Base-by-base conservation (phyloP, 2,113 vertebrate species). In the Xerus inauris region DNA sequence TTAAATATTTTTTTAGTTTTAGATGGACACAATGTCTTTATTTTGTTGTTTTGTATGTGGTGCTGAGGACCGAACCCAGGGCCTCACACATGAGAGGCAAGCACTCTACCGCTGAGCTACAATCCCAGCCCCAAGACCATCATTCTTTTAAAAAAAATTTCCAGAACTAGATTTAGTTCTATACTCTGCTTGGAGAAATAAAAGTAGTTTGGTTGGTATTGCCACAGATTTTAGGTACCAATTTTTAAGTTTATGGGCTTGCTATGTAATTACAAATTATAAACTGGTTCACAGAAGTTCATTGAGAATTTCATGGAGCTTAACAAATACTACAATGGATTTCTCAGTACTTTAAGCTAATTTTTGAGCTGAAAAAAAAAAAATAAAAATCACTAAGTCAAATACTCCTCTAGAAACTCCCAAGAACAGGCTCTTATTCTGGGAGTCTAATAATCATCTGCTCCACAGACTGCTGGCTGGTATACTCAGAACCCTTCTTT, bases 301-400 rank as follows among this genome's bases (percentile, higher is more conserved):
- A 90, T 24, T 45, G 75, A 80, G 30, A 93, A 81, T 59, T 89
- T 95, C 80, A 81, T 5, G 72, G 45, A 89, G 47, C 64, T 57
- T 75, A 84, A 67, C 65, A 67, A 89, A 92, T 80, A 13, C 45
- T 59, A 14, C 0, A 14, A 69, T 35, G 49, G 73, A 30, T 42
- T 92, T 80, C 85, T 79, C 45, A 93, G 47, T 11, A 80, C 38
- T 4, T 42, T 3, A 85, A 26, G 49, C 1, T 69, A n/a, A 86
- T 42, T 72, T 86, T 62, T 62, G 2, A 62, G 8, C 59, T 62
- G 24, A 62, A 62, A 76, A 30, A 19, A 51, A 76, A 62, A 62
- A 76, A 30, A 19, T 64, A 76, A 79, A 77, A 65, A 54, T 42
- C n/a, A 57, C 8, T 10, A 88, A 54, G 40, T 51, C 40, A 89